Conservation (phyloP, 2,888 invertebrate genomes). For the Trachelus tabidus region DNA sequence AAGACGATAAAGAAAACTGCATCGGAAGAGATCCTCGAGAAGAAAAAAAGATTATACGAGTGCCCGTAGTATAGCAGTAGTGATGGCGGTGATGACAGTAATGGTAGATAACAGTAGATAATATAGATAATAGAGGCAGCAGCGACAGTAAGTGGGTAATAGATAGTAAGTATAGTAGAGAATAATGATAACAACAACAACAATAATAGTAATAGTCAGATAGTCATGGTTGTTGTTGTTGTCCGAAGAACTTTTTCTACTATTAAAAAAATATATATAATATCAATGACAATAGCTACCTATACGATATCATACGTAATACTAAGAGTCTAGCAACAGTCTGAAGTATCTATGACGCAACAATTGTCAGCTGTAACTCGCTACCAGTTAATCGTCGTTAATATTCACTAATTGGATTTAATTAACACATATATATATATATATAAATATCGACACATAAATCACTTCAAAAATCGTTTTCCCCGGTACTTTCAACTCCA, state of each 20-base stretch:
- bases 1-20: conserved; percentile 57
- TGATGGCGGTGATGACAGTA: conserved; percentile 16
- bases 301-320: conserved; percentile 15
- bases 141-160: conserved; percentile 29
- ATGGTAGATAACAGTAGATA: conserved; percentile 17
- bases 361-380: no score
- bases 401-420: no score
- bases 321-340: background rate
- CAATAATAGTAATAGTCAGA: conserved; percentile 9
- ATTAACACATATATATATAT: no score
- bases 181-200: background rate
- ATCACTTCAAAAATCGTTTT: no score
- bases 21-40: conserved; percentile 40
- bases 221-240: conserved; percentile 26
- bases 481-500: no score
- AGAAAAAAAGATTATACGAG: conserved; percentile 37
- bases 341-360: no score
- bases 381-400: no score
- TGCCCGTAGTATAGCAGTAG: conserved; percentile 19
- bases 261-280: conserved; percentile 27
- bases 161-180: background rate
- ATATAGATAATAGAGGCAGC: conserved; percentile 37
- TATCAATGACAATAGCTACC: conserved; percentile 18
- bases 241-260: conserved; percentile 21
- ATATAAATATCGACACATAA: no score